phyloP scores from a whole-genome alignment of 2,797 vertebrate species.

The Pseudochirops corinnae region DNA sequence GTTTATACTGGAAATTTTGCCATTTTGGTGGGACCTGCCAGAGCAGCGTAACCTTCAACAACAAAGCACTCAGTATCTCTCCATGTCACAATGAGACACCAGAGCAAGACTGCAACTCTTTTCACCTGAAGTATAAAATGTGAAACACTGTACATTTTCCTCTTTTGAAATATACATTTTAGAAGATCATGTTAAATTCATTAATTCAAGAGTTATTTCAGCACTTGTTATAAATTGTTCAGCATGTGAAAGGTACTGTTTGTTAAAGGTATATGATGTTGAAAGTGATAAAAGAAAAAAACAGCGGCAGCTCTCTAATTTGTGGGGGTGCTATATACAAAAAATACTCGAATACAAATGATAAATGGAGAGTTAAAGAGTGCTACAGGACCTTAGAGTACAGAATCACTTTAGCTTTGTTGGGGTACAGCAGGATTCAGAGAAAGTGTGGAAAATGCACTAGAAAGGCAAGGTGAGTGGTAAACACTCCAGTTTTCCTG shows the following conservation, averaged over 20 bases:
- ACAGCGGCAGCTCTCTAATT: not conserved
- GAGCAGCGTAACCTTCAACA: not conserved
- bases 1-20: not conserved
- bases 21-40: not conserved
- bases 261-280: not conserved
- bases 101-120: not conserved
- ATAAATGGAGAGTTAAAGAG: not conserved
- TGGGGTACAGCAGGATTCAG: not conserved
- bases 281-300: not conserved
- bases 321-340: not conserved
- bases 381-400: not conserved
- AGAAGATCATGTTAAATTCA: not conserved
- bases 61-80: not conserved
- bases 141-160: not conserved
- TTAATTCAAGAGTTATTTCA: not conserved
- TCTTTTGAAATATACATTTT: not conserved
- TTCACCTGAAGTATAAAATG: not conserved
- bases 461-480: not conserved
- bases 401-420: not conserved
- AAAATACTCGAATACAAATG: not conserved
- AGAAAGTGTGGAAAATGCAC: not conserved
- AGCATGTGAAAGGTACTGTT: not conserved
- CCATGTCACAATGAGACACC: not conserved
- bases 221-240: not conserved
- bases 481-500: not conserved